phyloP scores from a whole-genome alignment of 2,888 invertebrate genomes.

The Caenorhabditis sp. region DNA sequence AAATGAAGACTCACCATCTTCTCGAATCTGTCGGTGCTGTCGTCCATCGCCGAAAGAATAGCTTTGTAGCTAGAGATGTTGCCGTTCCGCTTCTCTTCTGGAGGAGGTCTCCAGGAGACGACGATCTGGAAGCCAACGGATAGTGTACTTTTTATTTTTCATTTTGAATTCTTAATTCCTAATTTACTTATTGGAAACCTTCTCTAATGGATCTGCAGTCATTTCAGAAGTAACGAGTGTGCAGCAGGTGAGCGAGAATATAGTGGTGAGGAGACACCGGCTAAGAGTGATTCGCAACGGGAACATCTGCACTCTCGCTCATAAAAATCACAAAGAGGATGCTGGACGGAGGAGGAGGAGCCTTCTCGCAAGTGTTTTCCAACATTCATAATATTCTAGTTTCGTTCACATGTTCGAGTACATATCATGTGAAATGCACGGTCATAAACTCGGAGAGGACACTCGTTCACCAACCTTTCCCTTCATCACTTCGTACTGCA shows the following conservation, averaged over 20 bases:
- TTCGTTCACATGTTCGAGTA: slow-evolving; percentile 24
- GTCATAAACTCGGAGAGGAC: slow-evolving; percentile 26
- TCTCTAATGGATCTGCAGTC: slow-evolving; percentile 6
- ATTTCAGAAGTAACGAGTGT: not conserved
- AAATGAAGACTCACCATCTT: slow-evolving; percentile 52
- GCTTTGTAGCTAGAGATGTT: slow-evolving; percentile 91
- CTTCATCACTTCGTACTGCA: slow-evolving; percentile 75
- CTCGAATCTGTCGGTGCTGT: slow-evolving; percentile 62
- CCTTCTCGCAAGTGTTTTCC: slow-evolving; percentile 9
- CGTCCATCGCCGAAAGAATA: slow-evolving; percentile 73
- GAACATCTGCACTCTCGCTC: slow-evolving; percentile 44
- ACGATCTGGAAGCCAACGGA: slow-evolving; percentile 75
- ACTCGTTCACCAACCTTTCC: slow-evolving; percentile 72
- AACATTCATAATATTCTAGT: slow-evolving; percentile 49
- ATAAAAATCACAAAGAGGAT: slow-evolving; percentile 45
- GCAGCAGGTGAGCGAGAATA: slow-evolving; percentile 13
- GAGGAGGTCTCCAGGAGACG: slow-evolving; percentile 83
- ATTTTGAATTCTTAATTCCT: not conserved
- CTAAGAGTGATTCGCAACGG: slow-evolving; percentile 15
- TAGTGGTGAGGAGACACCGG: slow-evolving; percentile 12
- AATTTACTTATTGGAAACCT: slow-evolving; percentile 7
- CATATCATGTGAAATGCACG: slow-evolving; percentile 39
- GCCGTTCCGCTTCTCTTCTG: slow-evolving; percentile 91
- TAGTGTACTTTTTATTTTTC: not conserved
- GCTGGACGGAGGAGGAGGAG: slow-evolving; percentile 17